These are phyloP conservation scores for Argyra leucocephala DNA, from an alignment of 2,888 invertebrate genomes.

Conservation along the genomic window DNA sequence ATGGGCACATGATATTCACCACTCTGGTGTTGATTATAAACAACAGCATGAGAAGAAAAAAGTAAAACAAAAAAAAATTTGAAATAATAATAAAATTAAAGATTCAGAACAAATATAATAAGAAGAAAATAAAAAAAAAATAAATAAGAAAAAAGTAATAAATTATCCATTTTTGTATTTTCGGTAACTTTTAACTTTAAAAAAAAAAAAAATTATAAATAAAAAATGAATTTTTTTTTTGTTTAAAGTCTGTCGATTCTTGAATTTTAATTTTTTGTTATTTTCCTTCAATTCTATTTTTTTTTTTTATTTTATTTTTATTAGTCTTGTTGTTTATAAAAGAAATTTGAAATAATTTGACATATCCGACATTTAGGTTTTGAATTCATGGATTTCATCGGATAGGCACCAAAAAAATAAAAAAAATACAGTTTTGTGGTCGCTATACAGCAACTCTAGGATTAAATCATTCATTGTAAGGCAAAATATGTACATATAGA, in stretches of 20 bases:
- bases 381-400: too few species aligned
- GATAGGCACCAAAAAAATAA: too few species aligned
- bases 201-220: too few species aligned
- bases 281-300: too few species aligned
- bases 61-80: neutral
- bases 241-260: neutral
- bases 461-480: too few species aligned
- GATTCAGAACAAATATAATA: too few species aligned
- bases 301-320: too few species aligned
- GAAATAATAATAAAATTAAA: neutral
- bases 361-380: neutral
- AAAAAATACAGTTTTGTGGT: too few species aligned
- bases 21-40: conserved; percentile 1
- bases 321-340: neutral
- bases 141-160: neutral
- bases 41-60: neutral
- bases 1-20: neutral
- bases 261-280: neutral
- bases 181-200: neutral
- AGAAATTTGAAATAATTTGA: neutral
- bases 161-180: neutral
- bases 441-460: too few species aligned
- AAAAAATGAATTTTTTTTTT: neutral
- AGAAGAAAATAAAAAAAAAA: neutral
- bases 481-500: too few species aligned